These are phyloP conservation scores for Coecobrya sp. DNA, from an alignment of 2,888 invertebrate species.

Conservation along the genomic window DNA sequence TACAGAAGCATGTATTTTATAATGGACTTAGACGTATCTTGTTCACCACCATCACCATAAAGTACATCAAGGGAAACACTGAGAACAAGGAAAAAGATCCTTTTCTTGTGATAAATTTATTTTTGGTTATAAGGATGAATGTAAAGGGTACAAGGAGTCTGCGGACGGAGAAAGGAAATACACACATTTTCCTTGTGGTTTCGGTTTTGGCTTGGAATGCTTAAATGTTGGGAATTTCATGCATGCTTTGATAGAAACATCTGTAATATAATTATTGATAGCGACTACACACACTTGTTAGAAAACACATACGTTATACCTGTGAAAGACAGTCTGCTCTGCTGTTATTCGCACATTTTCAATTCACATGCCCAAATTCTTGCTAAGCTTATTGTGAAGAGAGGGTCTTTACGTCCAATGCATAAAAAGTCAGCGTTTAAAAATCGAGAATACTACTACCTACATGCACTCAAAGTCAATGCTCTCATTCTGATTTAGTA, in stretches of 20 bases:
- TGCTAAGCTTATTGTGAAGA: neutral
- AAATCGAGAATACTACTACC: neutral
- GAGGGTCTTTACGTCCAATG: neutral
- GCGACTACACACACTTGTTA: neutral
- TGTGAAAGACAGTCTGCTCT: neutral
- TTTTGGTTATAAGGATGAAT: constrained; percentile 1
- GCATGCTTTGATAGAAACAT: constrained; percentile 73
- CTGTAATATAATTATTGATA: constrained; percentile 69
- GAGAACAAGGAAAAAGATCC: constrained; percentile 29
- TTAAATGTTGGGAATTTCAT: constrained; percentile 74
- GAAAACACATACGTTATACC: neutral
- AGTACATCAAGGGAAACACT: constrained; percentile 20
- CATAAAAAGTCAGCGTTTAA: neutral
- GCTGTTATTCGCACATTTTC: constrained; percentile 19
- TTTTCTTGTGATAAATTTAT: constrained; percentile 46
- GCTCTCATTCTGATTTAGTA: neutral
- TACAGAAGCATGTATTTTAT: constrained; percentile 29
- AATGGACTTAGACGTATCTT: constrained; percentile 23
- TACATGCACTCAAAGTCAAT: neutral
- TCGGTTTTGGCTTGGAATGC: constrained; percentile 63
- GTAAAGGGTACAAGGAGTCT: neutral
- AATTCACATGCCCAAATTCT: neutral
- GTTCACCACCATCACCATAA: neutral
- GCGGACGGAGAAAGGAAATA: constrained; percentile 61
- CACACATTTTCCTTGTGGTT: constrained; percentile 76